Percentiles rank a stretch among this genome's conserved stretches.
Evolutionary conservation across 2,113 vertebrate species (phyloP).

Genomic region (Rhegmatorhina hoffmannsi): DNA sequence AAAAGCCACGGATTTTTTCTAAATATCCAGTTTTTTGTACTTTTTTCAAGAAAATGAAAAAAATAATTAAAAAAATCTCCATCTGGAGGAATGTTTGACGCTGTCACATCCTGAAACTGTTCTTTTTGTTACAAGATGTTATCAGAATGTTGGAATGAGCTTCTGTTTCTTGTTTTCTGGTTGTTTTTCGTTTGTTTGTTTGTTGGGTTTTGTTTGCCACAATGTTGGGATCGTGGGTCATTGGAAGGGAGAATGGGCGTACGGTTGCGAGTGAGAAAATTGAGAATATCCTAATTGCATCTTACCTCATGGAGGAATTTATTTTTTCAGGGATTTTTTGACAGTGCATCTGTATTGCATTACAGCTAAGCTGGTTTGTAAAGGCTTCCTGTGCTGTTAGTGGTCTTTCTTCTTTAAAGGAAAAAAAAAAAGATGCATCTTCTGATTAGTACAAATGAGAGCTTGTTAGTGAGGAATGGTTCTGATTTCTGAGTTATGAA

Average conservation of each 20-base stretch:
- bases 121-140: slow-evolving; percentile 59
- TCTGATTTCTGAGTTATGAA: slow-evolving; percentile 92
- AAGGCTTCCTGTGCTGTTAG: slow-evolving; percentile 88
- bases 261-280: slow-evolving; percentile 38
- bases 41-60: slow-evolving; percentile 61
- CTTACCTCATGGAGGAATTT: slow-evolving; percentile 93
- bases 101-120: slow-evolving; percentile 66
- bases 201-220: slow-evolving; percentile 56
- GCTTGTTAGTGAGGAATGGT: slow-evolving; percentile 85
- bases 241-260: slow-evolving; percentile 41
- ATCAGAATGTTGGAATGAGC: slow-evolving; percentile 67
- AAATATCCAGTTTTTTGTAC: slow-evolving; percentile 70
- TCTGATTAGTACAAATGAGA: slow-evolving; percentile 83
- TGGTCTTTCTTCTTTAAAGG: slow-evolving; percentile 74
- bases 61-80: neutral
- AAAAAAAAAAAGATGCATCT: slow-evolving; percentile 80
- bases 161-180: slow-evolving; percentile 60
- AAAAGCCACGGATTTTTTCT: slow-evolving; percentile 69
- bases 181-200: slow-evolving; percentile 61
- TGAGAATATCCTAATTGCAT: slow-evolving; percentile 72
- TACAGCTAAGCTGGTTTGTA: slow-evolving; percentile 86
- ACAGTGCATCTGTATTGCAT: slow-evolving; percentile 89
- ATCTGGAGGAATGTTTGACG: slow-evolving; percentile 65
- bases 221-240: slow-evolving; percentile 65
- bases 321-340: slow-evolving; percentile 94